phyloP scores from a whole-genome alignment of 2,888 invertebrate species.

The Choreutis nemorana region DNA sequence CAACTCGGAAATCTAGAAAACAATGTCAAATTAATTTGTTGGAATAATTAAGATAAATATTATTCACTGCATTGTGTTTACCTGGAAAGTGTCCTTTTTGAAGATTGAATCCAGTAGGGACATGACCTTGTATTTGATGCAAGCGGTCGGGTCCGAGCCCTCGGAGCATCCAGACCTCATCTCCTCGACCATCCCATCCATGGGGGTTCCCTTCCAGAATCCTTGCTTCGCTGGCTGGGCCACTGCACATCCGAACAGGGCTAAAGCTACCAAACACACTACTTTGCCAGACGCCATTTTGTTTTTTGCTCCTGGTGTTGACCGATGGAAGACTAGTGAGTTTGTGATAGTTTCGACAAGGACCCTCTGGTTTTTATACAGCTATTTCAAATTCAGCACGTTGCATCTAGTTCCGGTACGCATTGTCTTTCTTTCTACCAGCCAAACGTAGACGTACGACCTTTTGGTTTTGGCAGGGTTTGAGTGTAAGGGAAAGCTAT shows the following conservation, averaged over 20 bases:
- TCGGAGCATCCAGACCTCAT: constrained; percentile 78
- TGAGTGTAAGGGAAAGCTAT: constrained; percentile 63
- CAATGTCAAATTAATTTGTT: constrained; percentile 4
- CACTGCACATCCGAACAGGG: constrained; percentile 65
- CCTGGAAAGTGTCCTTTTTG: constrained; percentile 82
- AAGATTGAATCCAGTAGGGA: constrained; percentile 79
- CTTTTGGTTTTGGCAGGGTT: constrained; percentile 31
- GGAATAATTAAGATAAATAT: not conserved
- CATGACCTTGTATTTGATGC: constrained; percentile 85
- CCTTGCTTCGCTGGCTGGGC: constrained; percentile 71
- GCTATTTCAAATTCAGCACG: constrained; percentile 64
- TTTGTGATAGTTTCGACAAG: constrained; percentile 59
- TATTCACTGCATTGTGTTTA: no score
- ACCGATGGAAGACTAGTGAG: constrained; percentile 46
- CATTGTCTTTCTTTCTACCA: constrained; percentile 48
- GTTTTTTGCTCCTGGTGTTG: constrained; percentile 35
- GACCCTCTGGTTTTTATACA: constrained; percentile 61
- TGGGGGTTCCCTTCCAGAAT: constrained; percentile 75
- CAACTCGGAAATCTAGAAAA: constrained; percentile 72
- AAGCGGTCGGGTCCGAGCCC: constrained; percentile 80
- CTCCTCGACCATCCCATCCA: constrained; percentile 79
- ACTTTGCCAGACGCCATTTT: constrained; percentile 58
- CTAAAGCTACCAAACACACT: constrained; percentile 54
- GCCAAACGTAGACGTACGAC: constrained; percentile 36
- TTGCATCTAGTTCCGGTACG: constrained; percentile 53